Percentiles rank a stretch among this genome's conserved stretches.
phyloP scores from a whole-genome alignment of 2,888 invertebrate genomes.

The Ormyrus pomaceus region DNA sequence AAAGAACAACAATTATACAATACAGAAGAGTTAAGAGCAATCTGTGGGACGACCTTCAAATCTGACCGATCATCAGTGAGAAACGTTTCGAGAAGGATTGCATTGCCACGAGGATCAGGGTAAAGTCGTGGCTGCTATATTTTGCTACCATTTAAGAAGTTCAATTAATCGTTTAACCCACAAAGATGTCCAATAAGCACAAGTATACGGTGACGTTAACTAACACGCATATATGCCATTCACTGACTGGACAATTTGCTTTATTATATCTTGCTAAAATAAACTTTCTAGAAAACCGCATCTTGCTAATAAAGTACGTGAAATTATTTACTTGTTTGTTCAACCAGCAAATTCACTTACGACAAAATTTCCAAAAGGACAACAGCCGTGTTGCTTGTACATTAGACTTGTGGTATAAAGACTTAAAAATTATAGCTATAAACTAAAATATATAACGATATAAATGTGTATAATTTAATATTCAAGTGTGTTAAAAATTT shows the following conservation, averaged over 20 bases:
- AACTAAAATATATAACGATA: no score
- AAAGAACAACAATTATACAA: background rate
- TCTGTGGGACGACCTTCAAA: constrained; percentile 20
- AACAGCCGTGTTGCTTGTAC: no score
- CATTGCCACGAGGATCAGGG: constrained; percentile 38
- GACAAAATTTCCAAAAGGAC: no score
- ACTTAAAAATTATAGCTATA: no score
- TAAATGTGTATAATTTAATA: no score
- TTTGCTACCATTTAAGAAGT: constrained; percentile 58
- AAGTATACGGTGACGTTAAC: constrained; percentile 16
- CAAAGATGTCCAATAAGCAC: constrained; percentile 34
- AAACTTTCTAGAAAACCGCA: background rate
- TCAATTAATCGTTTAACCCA: constrained; percentile 68
- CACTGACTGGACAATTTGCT: background rate
- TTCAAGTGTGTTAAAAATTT: no score
- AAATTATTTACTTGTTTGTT: background rate
- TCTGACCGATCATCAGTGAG: constrained; percentile 33
- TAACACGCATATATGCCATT: background rate
- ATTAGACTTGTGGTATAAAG: no score
- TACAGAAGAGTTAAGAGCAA: constrained; percentile 14
- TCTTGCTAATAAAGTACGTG: background rate
- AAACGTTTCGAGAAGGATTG: constrained; percentile 29
- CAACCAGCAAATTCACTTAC: no score
- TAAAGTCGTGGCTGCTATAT: constrained; percentile 23
- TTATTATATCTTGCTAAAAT: constrained; percentile 20